phyloP scores from a whole-genome alignment of 2,113 vertebrate species.

The Leuciscus idus region DNA sequence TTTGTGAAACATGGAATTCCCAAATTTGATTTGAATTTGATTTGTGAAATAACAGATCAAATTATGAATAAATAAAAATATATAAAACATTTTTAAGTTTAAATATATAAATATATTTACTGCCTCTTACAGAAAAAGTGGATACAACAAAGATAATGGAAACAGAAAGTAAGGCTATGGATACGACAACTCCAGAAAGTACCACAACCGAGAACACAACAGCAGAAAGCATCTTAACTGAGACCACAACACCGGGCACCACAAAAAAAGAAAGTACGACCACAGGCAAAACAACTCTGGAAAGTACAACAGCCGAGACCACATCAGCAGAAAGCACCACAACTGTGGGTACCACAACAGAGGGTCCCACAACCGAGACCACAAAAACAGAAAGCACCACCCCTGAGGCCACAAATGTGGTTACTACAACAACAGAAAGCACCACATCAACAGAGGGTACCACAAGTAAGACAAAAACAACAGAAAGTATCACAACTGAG shows the following conservation, averaged over 20 bases:
- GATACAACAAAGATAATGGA: too few relatives aligned
- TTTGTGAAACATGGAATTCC: too few relatives aligned
- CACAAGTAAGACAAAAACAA: neutral
- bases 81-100: too few relatives aligned
- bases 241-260: neutral
- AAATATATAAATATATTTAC: too few relatives aligned
- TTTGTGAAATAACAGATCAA: too few relatives aligned
- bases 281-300: neutral
- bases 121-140: too few relatives aligned
- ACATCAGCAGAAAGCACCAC: neutral
- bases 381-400: neutral
- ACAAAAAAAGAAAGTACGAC: neutral
- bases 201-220: neutral
- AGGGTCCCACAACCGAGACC: accelerated
- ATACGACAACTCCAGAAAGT: neutral
- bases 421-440: neutral
- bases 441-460: too few relatives aligned
- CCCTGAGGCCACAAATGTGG: neutral
- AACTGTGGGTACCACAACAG: neutral
- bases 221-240: too few relatives aligned
- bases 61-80: too few relatives aligned
- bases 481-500: neutral
- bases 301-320: neutral
- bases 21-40: too few relatives aligned
- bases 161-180: neutral